phyloP scores from a whole-genome alignment of 2,888 invertebrate species.

The Melanostoma scalare region DNA sequence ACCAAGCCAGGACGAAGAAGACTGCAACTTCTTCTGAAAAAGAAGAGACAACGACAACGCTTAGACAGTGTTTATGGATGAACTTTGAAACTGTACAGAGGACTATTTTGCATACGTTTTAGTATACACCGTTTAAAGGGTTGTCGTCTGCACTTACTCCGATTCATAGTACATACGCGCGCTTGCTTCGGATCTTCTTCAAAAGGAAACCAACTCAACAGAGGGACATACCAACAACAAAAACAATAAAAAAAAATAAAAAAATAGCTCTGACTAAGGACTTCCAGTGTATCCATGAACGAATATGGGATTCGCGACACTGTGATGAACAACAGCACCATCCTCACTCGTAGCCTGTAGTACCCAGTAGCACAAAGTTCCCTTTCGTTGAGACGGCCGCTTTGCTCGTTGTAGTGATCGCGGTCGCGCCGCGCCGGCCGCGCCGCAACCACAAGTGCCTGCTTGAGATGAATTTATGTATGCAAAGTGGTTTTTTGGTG shows the following conservation, averaged over 20 bases:
- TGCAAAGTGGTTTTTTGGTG: constrained; percentile 79
- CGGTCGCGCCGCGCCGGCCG: background rate
- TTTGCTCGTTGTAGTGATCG: background rate
- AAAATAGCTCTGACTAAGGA: constrained; percentile 63
- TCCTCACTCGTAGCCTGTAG: constrained; percentile 45
- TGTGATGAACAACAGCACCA: constrained; percentile 67
- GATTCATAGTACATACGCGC: constrained; percentile 45
- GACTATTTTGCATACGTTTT: constrained; percentile 70
- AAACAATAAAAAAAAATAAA: constrained; percentile 11
- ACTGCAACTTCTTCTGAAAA: background rate
- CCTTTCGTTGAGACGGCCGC: constrained; percentile 60
- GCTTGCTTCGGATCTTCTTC: constrained; percentile 61
- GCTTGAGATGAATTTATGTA: constrained; percentile 80
- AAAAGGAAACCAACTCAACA: constrained; percentile 46
- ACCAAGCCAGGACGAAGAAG: constrained; percentile 60
- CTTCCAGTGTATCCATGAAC: constrained; percentile 31
- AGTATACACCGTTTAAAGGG: constrained; percentile 56
- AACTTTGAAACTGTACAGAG: constrained; percentile 68
- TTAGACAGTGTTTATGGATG: constrained; percentile 70
- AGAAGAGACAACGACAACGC: constrained; percentile 46
- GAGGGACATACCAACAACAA: background rate
- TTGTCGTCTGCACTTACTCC: constrained; percentile 56
- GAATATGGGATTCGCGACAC: constrained; percentile 62
- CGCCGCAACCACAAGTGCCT: constrained; percentile 56
- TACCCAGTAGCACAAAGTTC: constrained; percentile 67